Evolutionary conservation across 2,797 vertebrate genomes (phyloP).

Genomic region (Poecilia picta): DNA sequence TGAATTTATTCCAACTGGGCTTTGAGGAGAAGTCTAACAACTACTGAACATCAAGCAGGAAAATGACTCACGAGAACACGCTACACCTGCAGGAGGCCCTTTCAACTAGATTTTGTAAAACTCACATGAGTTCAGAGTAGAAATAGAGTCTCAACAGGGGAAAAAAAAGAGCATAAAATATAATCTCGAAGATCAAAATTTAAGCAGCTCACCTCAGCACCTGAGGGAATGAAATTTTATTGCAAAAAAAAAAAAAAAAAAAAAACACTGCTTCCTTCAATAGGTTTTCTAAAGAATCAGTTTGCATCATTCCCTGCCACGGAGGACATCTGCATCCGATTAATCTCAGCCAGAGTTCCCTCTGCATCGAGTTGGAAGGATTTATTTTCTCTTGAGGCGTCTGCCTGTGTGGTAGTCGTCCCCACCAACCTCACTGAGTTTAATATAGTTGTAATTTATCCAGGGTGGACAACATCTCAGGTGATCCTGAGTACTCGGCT

Average conservation of each 20-base stretch:
- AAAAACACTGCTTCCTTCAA: background rate
- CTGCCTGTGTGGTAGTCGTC: background rate
- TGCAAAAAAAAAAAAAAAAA: no score
- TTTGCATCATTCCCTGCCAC: background rate
- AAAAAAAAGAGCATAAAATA: background rate
- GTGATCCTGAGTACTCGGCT: background rate
- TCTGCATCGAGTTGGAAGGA: background rate
- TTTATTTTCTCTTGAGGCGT: background rate
- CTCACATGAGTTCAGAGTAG: background rate
- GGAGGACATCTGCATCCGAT: background rate
- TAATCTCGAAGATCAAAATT: background rate
- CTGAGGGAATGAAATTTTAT: background rate
- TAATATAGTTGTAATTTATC: background rate
- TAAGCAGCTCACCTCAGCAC: background rate
- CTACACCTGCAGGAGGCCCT: background rate
- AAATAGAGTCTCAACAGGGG: background rate
- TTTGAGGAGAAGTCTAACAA: background rate
- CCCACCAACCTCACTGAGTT: background rate
- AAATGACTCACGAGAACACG: background rate
- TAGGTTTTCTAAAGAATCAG: background rate
- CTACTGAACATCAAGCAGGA: background rate
- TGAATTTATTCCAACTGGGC: background rate
- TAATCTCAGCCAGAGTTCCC: slow-evolving; percentile 1
- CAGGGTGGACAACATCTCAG: background rate
- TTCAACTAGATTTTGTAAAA: background rate